Base-by-base conservation (phyloP, 2,888 invertebrate species). In the Tetropium fuscum region DNA sequence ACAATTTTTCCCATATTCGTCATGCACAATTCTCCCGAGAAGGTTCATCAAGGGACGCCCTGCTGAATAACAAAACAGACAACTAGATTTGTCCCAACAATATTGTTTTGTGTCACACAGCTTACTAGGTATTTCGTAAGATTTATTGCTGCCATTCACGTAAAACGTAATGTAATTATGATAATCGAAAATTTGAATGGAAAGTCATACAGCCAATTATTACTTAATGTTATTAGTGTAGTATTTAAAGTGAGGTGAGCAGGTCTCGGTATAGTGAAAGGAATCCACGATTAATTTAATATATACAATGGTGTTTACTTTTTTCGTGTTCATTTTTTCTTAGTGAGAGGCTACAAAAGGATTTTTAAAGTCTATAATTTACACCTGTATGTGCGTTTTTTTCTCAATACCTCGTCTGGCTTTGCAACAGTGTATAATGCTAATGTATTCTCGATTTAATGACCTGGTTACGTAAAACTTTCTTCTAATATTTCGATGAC, bases 401-500 rank as follows among this genome's bases (percentile, higher is more conserved):
- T n/a, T n/a, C n/a, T n/a, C n/a, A n/a, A n/a, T n/a, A n/a, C n/a
- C n/a, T n/a, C n/a, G n/a, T n/a, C n/a, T n/a, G n/a, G n/a, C n/a
- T n/a, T n/a, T n/a, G n/a, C n/a, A n/a, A n/a, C n/a, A n/a, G n/a
- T n/a, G n/a, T n/a, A n/a, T n/a, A n/a, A n/a, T n/a, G n/a, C n/a
- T n/a, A n/a, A n/a, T n/a, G n/a, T n/a, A n/a, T n/a, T n/a, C n/a
- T n/a, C n/a, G n/a, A n/a, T n/a, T n/a, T n/a, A 34, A 34, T 34
- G 19, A 6, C 5, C 6, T 20, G 4, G 11, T 40, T 40, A 40
- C 3, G 19, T 40, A 40, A 38, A 45, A 30, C 45, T 45, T 45
- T 45, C 45, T 16, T 45, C 45, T 18, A 11, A 8, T 22, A 27
- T 13, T 30, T n/a, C 4, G n/a, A 18, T 30, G 45, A 45, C 45